Conservation (phyloP, 2,888 invertebrate genomes). For the Eucera pruinosa region DNA sequence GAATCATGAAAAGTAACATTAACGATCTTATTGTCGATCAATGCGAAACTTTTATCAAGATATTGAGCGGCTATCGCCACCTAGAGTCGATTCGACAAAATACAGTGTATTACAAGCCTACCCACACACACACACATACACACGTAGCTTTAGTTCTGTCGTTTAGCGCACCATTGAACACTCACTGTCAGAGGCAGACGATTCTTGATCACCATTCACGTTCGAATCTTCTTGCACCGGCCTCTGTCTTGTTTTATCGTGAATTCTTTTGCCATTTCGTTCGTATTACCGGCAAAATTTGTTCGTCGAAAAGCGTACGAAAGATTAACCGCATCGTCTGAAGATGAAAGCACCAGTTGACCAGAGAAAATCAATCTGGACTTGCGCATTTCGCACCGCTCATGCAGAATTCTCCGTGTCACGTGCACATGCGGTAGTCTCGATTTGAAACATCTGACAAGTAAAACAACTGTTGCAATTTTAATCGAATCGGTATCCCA, state of each 20-base stretch:
- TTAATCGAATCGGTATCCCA: too few species aligned
- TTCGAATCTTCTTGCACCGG: conserved; percentile 10
- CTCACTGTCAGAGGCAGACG: conserved; percentile 52
- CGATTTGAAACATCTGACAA: not conserved
- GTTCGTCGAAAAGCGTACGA: conserved; percentile 16
- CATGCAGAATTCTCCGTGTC: not conserved
- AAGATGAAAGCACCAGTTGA: conserved; percentile 56
- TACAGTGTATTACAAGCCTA: not conserved
- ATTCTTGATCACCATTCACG: conserved; percentile 60
- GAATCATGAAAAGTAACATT: conserved; percentile 13
- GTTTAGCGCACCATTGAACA: conserved; percentile 11
- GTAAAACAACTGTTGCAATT: not conserved
- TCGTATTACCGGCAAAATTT: not conserved
- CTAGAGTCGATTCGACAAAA: conserved; percentile 15
- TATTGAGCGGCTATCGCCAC: conserved; percentile 34
- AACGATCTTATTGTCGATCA: not conserved
- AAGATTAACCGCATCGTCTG: conserved; percentile 37
- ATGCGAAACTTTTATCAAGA: conserved; percentile 13
- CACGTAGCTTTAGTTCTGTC: not conserved
- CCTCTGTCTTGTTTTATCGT: conserved; percentile 1
- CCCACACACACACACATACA: too few species aligned
- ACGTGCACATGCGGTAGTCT: conserved; percentile 6
- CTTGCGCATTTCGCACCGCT: conserved; percentile 61
- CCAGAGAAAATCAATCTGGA: conserved; percentile 70
- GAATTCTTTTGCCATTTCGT: conserved; percentile 35